Conservation (phyloP, 2,113 vertebrate genomes). For the Panthera tigris region DNA sequence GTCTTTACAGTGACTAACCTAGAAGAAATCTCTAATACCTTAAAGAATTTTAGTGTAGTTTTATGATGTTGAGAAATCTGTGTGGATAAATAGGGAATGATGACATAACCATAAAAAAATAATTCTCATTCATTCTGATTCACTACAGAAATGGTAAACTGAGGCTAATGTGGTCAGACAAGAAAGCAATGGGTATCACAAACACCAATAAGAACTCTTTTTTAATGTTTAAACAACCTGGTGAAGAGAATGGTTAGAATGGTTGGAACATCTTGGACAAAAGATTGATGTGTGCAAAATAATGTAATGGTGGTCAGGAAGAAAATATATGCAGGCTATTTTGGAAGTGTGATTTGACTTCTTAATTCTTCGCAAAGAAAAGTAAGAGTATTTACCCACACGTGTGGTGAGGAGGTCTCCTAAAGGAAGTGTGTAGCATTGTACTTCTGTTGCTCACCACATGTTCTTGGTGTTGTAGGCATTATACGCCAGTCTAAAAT, state of each 20-base stretch:
- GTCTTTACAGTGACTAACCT: not conserved
- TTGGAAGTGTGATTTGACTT: conserved; percentile 13
- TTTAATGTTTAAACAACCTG: not conserved
- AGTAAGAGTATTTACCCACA: not conserved
- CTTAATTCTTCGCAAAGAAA: not conserved
- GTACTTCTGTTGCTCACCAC: not conserved
- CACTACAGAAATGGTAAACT: not conserved
- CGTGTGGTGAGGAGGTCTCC: not conserved
- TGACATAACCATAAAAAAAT: not conserved
- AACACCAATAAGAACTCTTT: not conserved
- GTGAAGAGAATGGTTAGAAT: not conserved
- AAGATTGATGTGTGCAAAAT: not conserved
- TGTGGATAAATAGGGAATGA: not conserved
- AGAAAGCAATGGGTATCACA: not conserved
- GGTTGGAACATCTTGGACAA: not conserved
- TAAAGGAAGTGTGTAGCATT: not conserved
- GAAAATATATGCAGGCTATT: not conserved
- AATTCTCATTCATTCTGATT: not conserved
- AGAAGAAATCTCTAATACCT: not conserved
- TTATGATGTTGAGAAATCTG: not conserved
- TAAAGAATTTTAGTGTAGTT: not conserved
- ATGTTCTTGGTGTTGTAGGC: not conserved
- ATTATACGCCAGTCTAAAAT: not conserved
- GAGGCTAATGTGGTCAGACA: not conserved
- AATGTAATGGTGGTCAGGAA: not conserved